phyloP scores from a whole-genome alignment of 2,113 vertebrate species.

The Syrrhaptes paradoxus region DNA sequence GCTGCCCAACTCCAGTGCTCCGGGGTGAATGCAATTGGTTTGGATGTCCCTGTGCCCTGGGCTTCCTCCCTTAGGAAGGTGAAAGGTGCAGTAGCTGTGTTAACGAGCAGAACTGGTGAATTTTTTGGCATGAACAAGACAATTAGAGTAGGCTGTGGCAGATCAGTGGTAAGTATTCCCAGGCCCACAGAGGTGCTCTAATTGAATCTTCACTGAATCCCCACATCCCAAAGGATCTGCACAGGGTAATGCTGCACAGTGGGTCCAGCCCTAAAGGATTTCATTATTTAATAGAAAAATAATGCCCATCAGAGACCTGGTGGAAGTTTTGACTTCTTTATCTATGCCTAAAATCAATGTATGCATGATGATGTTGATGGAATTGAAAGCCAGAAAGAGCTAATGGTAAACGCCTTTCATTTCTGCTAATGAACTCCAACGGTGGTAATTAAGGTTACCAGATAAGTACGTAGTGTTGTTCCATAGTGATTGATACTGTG shows the following conservation, averaged over 20 bases:
- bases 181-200: background rate
- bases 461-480: background rate
- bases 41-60: background rate
- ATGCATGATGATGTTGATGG: background rate
- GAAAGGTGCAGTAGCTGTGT: background rate
- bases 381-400: background rate
- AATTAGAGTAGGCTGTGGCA: background rate
- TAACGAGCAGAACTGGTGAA: background rate
- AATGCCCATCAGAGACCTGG: background rate
- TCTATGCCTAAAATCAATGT: background rate
- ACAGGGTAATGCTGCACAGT: background rate
- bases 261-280: background rate
- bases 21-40: background rate
- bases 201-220: constrained; percentile 2
- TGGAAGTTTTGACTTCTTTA: background rate
- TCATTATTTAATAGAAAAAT: background rate
- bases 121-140: background rate
- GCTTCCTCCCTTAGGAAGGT: background rate
- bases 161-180: background rate
- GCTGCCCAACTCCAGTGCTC: background rate
- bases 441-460: background rate
- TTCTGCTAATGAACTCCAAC: background rate
- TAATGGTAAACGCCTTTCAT: background rate
- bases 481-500: background rate
- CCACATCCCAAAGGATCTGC: background rate